Evolutionary conservation across 2,888 invertebrate genomes (phyloP), one percentile per base, ranked within the genome.

Genomic region (Leptura quadrifasciata): DNA sequence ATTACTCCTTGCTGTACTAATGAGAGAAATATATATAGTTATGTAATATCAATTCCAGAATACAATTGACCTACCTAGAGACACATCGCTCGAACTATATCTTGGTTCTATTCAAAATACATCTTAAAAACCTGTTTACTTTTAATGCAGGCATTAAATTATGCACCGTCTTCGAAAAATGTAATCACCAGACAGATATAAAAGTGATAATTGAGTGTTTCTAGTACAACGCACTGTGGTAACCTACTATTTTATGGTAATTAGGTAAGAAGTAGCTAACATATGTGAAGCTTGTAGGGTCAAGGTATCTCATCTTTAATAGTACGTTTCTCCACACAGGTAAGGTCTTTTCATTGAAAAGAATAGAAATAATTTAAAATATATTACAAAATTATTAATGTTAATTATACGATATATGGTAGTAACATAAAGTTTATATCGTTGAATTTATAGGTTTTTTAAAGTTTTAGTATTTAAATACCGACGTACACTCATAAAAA

Each of bases 251-350:
- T 68, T 69, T 52, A 69, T 76, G 61, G 20, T 71, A 57, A 75
- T 68, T 61, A 31, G 15, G 24, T 54, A 24, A 52, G 17, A 18
- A 69, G 61, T 71, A 61, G 52, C 52, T 71, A 61, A 52, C 71
- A 71, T 71, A 52, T 71, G 61, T 71, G 76, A 57, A 64, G 61
- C 58, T 35, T 64, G 72, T 57, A 72, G 75, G 75, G 78, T 78
- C 78, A 78, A 78, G 74, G 78, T 63, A 69, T 72, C 17, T 20
- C 17, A 17, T 71, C 35, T 58, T 31, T 61, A 71, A 61, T 61
- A 24, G 27, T 60, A n/a, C 60, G 60, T 61, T 52, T 47, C 61
- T 54, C 10, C 24, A 24, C n/a, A 21, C 15, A 27, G 21, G 17
- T 68, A 71, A 71, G 71, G 71, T 61, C 71, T 61, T 61, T 27